Base-by-base conservation (phyloP, 2,888 invertebrate species). In the Sphecodes monilicornis region DNA sequence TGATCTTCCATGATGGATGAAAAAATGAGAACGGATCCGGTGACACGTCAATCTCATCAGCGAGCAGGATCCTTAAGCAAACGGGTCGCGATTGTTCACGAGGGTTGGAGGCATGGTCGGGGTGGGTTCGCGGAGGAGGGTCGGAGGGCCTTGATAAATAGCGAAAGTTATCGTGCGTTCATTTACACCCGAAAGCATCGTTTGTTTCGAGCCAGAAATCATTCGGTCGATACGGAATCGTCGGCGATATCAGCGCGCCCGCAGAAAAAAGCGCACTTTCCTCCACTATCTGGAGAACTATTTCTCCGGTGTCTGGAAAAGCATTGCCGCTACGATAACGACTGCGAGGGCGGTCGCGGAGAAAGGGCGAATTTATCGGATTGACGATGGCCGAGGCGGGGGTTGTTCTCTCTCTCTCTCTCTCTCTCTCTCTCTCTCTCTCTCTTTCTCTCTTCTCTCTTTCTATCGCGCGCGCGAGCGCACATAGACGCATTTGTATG, bases 221-320 rank as follows among this genome's bases (percentile, higher is more conserved):
- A 89, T 90, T 78, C 86, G 86, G 84, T 80, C 86, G 89, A 89
- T 89, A 90, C 86, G 86, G 77, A 80, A 89, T 89, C 90, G 89
- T 78, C 29, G 71, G 76, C 88, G 88, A 89, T 89, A 89, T 89
- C 89, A 69, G 66, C 46, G 46, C n/a, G 84, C 76, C 68, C 41
- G 43, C 41, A 70, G 32, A 86, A 89, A 90, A 89, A 86, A 80
- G 88, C 76, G 76, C 85, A 90, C 89, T 90, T 90, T 90, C 82
- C 90, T 89, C 86, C 68, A 88, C 89, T 90, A 90, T 90, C 90
- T 90, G 77, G 90, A 90, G 90, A 90, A 90, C 90, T 89, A 89
- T 90, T 90, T 90, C 90, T 90, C 90, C 88, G 90, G 90, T 89
- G 90, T 90, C 90, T 89, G 90, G 90, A 90, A 90, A 90, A 90